Percentiles rank a stretch among this genome's conserved stretches.
Conservation (phyloP, 2,113 vertebrate species). For the Sarotherodon lohbergeri region DNA sequence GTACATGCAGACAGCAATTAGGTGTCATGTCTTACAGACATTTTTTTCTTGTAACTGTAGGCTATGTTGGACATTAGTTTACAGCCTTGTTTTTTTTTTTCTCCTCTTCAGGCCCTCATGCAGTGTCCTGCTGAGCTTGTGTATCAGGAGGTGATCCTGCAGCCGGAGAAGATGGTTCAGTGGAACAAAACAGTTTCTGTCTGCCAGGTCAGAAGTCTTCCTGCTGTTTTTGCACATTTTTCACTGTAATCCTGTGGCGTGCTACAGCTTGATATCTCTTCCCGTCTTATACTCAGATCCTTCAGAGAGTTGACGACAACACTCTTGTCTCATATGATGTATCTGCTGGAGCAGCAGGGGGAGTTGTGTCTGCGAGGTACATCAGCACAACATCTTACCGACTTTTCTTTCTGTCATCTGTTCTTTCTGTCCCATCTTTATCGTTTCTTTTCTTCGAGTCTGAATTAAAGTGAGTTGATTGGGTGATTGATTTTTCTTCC, state of each 20-base stretch:
- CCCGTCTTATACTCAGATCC: slow-evolving; percentile 71
- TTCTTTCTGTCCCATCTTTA: neutral
- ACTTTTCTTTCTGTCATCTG: neutral
- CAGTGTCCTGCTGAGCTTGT: slow-evolving; percentile 89
- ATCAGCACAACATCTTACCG: neutral
- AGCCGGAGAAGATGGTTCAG: slow-evolving; percentile 92
- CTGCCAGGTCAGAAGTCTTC: slow-evolving; percentile 80
- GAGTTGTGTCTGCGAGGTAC: slow-evolving; percentile 91
- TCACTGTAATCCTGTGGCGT: neutral
- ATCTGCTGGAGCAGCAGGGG: slow-evolving; percentile 86
- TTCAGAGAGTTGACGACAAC: slow-evolving; percentile 93
- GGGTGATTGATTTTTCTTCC: neutral
- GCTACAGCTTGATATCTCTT: neutral
- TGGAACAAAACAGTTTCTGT: slow-evolving; percentile 91
- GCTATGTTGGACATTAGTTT: neutral
- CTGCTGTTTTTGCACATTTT: neutral
- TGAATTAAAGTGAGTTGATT: neutral
- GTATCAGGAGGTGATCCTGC: slow-evolving; percentile 95
- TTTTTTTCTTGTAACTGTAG: neutral
- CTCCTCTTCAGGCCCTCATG: slow-evolving; percentile 78
- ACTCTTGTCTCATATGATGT: slow-evolving; percentile 90
- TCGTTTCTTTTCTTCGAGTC: neutral
- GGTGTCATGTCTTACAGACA: neutral
- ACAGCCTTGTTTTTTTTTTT: neutral
- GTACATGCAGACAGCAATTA: neutral